Evolutionary conservation across 92 coral and sea anemone genomes (phyloP).

Genomic region (Blastomussa wellsi): DNA sequence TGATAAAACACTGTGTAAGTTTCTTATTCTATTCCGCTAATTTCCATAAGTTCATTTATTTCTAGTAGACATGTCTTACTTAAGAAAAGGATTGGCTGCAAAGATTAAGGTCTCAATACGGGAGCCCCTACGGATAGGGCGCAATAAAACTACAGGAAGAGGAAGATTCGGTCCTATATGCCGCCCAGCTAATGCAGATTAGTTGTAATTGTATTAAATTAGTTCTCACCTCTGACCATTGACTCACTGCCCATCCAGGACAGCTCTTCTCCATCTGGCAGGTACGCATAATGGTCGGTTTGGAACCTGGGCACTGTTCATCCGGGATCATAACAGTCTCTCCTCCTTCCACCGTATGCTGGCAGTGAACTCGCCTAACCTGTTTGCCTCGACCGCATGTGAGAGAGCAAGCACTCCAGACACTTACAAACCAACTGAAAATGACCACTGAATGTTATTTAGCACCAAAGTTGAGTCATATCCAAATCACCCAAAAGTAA

Average conservation of each 20-base stretch:
- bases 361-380: conserved; percentile 91
- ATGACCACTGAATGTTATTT: neutral
- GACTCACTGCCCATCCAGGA: conserved; percentile 73
- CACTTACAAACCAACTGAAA: conserved; percentile 82
- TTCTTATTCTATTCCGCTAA: no score
- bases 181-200: neutral
- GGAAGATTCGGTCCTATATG: no score
- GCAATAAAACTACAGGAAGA: no score
- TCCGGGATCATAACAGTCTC: conserved; percentile 76
- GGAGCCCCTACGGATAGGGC: no score
- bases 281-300: conserved; percentile 58
- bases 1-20: no score
- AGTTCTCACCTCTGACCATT: conserved; percentile 86
- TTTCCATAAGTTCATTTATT: no score
- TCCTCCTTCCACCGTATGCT: conserved; percentile 66
- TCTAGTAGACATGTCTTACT: no score
- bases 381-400: conserved; percentile 91
- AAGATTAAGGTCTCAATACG: no score
- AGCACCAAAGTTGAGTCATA: neutral
- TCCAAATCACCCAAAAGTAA: neutral
- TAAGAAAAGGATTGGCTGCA: no score
- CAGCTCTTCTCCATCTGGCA: conserved; percentile 68
- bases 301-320: conserved; percentile 71
- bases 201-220: neutral
- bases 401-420: conserved; percentile 84